A percentile compares a stretch with the other conserved stretches of the same genome.
Evolutionary conservation across 1,140 invertebrate species (phyloP).

Genomic region (Neodiprion lecontei): DNA sequence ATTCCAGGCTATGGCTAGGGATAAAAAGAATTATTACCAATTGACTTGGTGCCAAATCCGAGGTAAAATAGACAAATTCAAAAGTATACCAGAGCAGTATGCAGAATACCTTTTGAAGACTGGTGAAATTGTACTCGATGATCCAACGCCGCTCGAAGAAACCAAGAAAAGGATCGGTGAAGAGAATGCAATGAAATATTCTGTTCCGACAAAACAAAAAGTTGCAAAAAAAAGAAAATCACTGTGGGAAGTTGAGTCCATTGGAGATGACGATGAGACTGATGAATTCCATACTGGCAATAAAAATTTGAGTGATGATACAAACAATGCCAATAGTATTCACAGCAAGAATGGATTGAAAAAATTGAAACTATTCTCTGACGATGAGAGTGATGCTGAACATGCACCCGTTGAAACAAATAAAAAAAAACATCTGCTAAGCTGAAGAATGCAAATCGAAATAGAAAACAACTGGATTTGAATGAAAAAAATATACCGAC

Average conservation of each 20-base stretch:
- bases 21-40: conserved; percentile 86
- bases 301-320: conserved; percentile 1
- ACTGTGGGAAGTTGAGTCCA: conserved; percentile 31
- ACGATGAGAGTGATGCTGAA: conserved; percentile 29
- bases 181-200: conserved; percentile 25
- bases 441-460: too few relatives aligned
- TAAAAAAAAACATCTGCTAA: too few relatives aligned
- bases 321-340: background rate
- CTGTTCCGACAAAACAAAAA: conserved; percentile 22
- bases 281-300: conserved; percentile 21
- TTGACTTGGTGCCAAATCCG: conserved; percentile 87
- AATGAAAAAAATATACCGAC: too few relatives aligned
- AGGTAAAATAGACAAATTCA: conserved; percentile 71
- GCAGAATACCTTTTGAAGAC: conserved; percentile 51
- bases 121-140: conserved; percentile 39
- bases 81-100: conserved; percentile 62
- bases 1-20: conserved; percentile 77
- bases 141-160: conserved; percentile 33
- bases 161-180: conserved; percentile 30
- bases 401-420: background rate
- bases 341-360: conserved; percentile 7
- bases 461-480: too few relatives aligned
- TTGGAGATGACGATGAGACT: conserved; percentile 11
- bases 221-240: conserved; percentile 17
- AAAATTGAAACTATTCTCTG: conserved; percentile 35